Conservation (phyloP, 2,888 invertebrate species). For the Spisula subtruncata region DNA sequence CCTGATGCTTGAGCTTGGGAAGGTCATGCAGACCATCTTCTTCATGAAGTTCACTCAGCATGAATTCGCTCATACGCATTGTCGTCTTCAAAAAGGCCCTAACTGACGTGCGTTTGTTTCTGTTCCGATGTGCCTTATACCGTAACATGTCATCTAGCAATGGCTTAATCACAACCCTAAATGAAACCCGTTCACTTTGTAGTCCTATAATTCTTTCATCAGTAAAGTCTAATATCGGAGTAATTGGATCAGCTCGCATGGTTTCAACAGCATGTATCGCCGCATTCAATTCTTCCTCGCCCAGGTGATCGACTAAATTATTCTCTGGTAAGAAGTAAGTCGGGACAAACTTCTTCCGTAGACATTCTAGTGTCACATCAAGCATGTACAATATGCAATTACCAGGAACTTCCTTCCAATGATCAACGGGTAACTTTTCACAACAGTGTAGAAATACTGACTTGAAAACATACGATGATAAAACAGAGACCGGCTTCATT, state of each 20-base stretch:
- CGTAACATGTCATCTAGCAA: constrained; percentile 47
- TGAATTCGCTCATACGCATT: constrained; percentile 44
- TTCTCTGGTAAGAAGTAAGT: constrained; percentile 67
- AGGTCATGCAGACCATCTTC: constrained; percentile 29
- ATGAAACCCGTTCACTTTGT: constrained; percentile 39
- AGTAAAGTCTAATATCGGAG: constrained; percentile 52
- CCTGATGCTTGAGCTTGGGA: constrained; percentile 43
- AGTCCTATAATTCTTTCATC: constrained; percentile 42
- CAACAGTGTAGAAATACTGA: constrained; percentile 62
- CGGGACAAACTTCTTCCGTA: constrained; percentile 55
- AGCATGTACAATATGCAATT: constrained; percentile 67
- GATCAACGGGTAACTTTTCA: constrained; percentile 49
- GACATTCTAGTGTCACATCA: constrained; percentile 53
- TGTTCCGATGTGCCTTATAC: constrained; percentile 49
- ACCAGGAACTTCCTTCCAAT: constrained; percentile 57
- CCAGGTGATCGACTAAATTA: constrained; percentile 62
- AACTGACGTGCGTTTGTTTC: constrained; percentile 19
- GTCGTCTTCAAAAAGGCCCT: constrained; percentile 28
- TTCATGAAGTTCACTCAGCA: constrained; percentile 37
- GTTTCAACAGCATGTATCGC: constrained; percentile 35
- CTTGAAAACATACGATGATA: constrained; percentile 63
- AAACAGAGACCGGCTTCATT: constrained; percentile 10
- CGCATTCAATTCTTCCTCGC: constrained; percentile 41
- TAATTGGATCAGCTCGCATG: constrained; percentile 52
- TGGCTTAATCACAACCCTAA: constrained; percentile 55